Evolutionary conservation across 2,797 vertebrate genomes (phyloP).

Genomic region (Eospalax fontanierii): DNA sequence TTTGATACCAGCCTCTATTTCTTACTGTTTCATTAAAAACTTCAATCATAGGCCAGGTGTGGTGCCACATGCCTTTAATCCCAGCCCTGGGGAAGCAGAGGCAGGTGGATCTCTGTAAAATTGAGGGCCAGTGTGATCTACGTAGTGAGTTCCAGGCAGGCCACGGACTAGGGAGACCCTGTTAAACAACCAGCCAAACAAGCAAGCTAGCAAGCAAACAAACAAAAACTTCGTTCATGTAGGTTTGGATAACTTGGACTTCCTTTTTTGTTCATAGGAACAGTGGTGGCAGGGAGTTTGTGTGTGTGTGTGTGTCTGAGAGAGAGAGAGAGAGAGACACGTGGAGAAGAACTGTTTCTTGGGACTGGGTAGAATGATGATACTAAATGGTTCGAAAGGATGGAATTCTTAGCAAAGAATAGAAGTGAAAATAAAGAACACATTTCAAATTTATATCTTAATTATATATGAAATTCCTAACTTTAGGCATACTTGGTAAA

Average conservation of each 20-base stretch:
- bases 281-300: neutral
- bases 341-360: neutral
- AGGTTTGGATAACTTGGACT: conserved; percentile 13
- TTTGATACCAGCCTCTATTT: neutral
- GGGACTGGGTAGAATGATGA: neutral
- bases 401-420: conserved; percentile 16
- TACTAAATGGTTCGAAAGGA: conserved; percentile 22
- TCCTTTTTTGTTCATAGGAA: neutral
- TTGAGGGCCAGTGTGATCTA: no score
- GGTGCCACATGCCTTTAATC: no score
- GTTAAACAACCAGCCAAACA: no score
- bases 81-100: no score
- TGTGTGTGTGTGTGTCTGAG: neutral
- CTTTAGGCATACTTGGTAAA: neutral
- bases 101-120: no score
- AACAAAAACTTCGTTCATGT: neutral
- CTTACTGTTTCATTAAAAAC: neutral
- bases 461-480: neutral
- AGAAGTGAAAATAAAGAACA: conserved; percentile 30
- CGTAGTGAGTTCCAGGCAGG: no score
- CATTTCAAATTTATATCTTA: neutral
- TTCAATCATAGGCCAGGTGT: no score
- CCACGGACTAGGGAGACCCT: no score
- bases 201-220: no score
- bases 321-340: no score